Conservation (phyloP, 2,888 invertebrate species). For the Lydus trimaculatus region DNA sequence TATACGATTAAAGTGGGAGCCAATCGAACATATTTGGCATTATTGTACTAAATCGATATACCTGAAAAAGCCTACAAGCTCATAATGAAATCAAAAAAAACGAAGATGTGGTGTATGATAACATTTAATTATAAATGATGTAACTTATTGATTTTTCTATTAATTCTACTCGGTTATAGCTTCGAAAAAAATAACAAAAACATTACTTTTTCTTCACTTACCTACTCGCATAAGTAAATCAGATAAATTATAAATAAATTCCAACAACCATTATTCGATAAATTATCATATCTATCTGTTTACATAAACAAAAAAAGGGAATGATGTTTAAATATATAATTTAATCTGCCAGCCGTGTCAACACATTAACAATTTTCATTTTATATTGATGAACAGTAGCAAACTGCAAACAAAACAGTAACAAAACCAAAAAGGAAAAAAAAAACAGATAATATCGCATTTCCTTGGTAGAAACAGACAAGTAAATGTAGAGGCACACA, state of each 20-base stretch:
- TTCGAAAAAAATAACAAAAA: too few relatives aligned
- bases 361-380: slow-evolving; percentile 28
- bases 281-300: not conserved
- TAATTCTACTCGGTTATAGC: too few relatives aligned
- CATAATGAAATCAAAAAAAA: too few relatives aligned
- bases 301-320: not conserved
- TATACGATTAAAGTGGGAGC: too few relatives aligned
- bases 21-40: too few relatives aligned
- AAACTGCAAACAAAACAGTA: slow-evolving; percentile 35
- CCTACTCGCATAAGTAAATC: not conserved
- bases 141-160: too few relatives aligned
- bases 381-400: slow-evolving; percentile 42
- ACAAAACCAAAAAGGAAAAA: too few relatives aligned
- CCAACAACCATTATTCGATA: not conserved
- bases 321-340: slow-evolving; percentile 29
- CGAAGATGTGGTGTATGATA: too few relatives aligned
- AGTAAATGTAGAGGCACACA: slow-evolving; percentile 28
- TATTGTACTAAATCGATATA: too few relatives aligned
- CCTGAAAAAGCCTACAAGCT: too few relatives aligned
- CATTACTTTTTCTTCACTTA: too few relatives aligned
- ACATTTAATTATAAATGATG: too few relatives aligned
- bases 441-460: slow-evolving; percentile 45
- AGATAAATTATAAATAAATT: not conserved
- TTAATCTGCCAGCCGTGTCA: slow-evolving; percentile 22
- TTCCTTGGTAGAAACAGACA: slow-evolving; percentile 39